phyloP scores from a whole-genome alignment of 1,140 invertebrate species.

The Drosophila miranda region DNA sequence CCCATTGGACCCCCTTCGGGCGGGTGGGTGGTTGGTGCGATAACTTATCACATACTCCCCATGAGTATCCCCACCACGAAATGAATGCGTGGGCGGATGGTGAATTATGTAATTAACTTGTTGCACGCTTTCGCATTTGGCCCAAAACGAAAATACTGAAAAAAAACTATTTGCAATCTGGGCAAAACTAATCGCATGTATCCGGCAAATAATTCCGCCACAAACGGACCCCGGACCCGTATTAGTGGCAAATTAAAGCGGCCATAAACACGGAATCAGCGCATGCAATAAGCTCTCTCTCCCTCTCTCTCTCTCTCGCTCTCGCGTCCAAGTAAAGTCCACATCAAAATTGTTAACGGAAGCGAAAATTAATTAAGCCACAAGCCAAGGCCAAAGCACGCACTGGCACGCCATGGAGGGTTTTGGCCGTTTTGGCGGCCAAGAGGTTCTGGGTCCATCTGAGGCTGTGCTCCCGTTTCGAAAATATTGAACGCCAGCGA shows the following conservation, averaged over 20 bases:
- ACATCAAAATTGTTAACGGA: conserved; percentile 80
- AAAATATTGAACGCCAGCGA: conserved; percentile 62
- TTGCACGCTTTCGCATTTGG: conserved; percentile 59
- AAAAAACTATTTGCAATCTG: conserved; percentile 54
- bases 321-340: conserved; percentile 31
- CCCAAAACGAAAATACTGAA: neutral
- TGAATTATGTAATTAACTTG: conserved; percentile 76
- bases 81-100: conserved; percentile 16
- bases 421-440: too few relatives aligned
- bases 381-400: conserved; percentile 71
- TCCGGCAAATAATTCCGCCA: conserved; percentile 75
- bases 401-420: conserved; percentile 59
- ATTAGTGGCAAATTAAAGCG: conserved; percentile 73
- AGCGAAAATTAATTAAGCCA: conserved; percentile 81
- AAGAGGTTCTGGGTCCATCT: neutral
- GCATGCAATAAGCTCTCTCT: conserved; percentile 47
- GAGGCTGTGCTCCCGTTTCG: conserved; percentile 41
- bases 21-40: conserved; percentile 3
- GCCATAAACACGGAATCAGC: conserved; percentile 77
- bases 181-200: conserved; percentile 80
- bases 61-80: conserved; percentile 22
- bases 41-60: conserved; percentile 53
- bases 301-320: neutral
- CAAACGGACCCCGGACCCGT: conserved; percentile 48
- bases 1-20: conserved; percentile 8